Evolutionary conservation across 2,113 vertebrate genomes (phyloP).

Genomic region (Myiozetetes cayanensis): DNA sequence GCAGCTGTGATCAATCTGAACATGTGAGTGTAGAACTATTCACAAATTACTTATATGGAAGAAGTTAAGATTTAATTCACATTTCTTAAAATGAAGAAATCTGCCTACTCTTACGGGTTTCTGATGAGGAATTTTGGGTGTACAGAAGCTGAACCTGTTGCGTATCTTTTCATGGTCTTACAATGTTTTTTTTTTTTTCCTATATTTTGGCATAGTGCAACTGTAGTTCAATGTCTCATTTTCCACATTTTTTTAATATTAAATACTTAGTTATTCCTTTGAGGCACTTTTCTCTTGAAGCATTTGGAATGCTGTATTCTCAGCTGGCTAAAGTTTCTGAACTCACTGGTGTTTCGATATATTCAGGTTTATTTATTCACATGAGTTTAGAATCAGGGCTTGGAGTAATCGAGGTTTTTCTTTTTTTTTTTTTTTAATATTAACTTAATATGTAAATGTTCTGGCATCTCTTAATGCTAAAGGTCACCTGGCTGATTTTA

Average conservation of each 20-base stretch:
- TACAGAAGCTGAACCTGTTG: not conserved
- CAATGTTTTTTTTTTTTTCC: not conserved
- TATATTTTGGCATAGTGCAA: not conserved
- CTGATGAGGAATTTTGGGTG: accelerated
- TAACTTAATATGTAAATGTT: slow-evolving; percentile 41
- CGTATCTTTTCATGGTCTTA: not conserved
- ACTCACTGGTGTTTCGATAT: not conserved
- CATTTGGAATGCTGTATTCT: not conserved
- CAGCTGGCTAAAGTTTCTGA: not conserved
- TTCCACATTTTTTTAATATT: not conserved
- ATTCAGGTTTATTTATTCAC: slow-evolving; percentile 4
- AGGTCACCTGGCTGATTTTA: slow-evolving; percentile 54
- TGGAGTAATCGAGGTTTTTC: not conserved
- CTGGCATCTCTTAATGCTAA: slow-evolving; percentile 22
- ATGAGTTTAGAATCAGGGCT: not conserved
- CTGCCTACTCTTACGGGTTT: not conserved
- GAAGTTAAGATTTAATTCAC: not conserved
- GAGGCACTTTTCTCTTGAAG: not conserved
- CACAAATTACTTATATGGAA: not conserved
- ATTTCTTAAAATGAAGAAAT: not conserved
- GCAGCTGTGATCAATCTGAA: not conserved
- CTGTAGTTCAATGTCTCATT: not conserved
- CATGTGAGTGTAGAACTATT: not conserved
- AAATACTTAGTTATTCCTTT: not conserved
- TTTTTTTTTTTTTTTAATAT: not conserved